Evolutionary conservation across 1,140 invertebrate species (phyloP).

Genomic region (Meteorus sp.): DNA sequence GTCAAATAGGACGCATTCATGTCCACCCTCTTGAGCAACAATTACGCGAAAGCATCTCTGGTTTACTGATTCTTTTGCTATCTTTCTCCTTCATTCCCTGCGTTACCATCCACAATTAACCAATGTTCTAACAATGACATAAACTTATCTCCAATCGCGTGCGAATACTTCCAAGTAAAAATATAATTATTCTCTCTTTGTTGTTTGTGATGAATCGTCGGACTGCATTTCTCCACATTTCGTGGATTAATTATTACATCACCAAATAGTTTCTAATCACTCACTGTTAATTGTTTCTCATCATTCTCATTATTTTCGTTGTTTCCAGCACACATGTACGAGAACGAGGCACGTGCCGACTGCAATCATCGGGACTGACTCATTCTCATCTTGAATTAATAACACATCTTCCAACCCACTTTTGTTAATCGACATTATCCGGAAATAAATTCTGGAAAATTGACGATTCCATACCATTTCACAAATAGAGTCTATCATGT

Average conservation of each 20-base stretch:
- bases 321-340: too few relatives aligned
- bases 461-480: too few relatives aligned
- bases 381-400: neutral
- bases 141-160: constrained; percentile 9
- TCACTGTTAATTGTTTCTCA: too few relatives aligned
- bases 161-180: constrained; percentile 6
- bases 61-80: neutral
- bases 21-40: constrained; percentile 6
- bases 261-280: too few relatives aligned
- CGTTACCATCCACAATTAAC: too few relatives aligned
- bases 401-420: neutral
- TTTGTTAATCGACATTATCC: neutral
- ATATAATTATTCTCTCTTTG: constrained; percentile 11
- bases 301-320: too few relatives aligned
- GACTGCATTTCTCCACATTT: neutral
- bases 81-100: too few relatives aligned
- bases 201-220: neutral
- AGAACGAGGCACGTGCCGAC: too few relatives aligned
- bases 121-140: neutral
- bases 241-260: too few relatives aligned
- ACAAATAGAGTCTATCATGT: too few relatives aligned
- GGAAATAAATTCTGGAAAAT: too few relatives aligned
- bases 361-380: too few relatives aligned
- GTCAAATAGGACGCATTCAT: neutral
- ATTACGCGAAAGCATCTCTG: constrained; percentile 2